A percentile compares a stretch with the other conserved stretches of the same genome.
phyloP scores from a whole-genome alignment of 1,140 invertebrate species.

The Tetramorium alpestre region DNA sequence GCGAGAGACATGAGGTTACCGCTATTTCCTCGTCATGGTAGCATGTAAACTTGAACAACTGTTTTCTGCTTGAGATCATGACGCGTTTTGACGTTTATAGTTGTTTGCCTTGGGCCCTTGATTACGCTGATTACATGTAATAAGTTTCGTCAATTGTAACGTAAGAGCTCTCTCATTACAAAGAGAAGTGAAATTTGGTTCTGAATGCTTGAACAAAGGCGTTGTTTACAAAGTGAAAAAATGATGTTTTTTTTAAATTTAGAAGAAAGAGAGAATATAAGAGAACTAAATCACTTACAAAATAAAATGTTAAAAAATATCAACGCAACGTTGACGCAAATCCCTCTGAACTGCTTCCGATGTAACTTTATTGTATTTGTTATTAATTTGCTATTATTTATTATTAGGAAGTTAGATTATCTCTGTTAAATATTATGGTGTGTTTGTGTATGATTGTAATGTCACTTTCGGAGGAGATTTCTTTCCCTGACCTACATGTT shows the following conservation, averaged over 20 bases:
- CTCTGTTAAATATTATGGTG: background rate
- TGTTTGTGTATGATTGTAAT: background rate
- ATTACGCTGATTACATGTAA: background rate
- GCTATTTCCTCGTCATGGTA: slow-evolving; percentile 4
- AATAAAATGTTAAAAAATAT: background rate
- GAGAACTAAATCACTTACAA: background rate
- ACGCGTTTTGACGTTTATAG: background rate
- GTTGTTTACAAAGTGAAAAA: background rate
- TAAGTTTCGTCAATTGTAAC: slow-evolving; percentile 1
- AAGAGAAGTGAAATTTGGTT: slow-evolving; percentile 38
- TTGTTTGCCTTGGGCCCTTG: slow-evolving; percentile 37
- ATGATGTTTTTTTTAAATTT: background rate
- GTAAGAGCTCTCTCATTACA: background rate
- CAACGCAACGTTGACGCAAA: background rate
- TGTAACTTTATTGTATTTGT: background rate
- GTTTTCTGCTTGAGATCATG: slow-evolving; percentile 12
- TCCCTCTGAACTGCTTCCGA: background rate
- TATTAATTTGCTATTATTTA: background rate
- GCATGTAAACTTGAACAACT: background rate
- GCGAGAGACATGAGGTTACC: background rate
- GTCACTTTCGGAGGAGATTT: slow-evolving; percentile 27
- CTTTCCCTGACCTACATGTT: slow-evolving; percentile 51
- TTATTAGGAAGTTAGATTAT: slow-evolving; percentile 5
- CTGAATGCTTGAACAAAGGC: background rate
- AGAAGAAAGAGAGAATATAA: background rate